Evolutionary conservation across 2,797 vertebrate species (phyloP).

Genomic region (Scleropages formosus): DNA sequence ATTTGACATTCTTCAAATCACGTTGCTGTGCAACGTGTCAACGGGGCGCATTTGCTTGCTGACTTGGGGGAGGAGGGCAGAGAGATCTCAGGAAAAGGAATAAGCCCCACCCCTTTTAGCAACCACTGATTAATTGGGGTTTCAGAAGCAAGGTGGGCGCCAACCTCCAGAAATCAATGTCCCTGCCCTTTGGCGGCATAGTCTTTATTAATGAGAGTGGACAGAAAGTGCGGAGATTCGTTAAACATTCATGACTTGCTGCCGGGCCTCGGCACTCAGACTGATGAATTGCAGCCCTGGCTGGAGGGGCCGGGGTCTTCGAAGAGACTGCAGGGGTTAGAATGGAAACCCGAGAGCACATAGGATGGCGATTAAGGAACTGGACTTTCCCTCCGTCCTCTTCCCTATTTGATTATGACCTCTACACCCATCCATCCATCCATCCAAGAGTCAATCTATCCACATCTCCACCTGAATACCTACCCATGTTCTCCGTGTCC

Average conservation of each 20-base stretch:
- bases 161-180: conserved; percentile 17
- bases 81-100: not conserved
- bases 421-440: too few relatives aligned
- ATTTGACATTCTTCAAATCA: not conserved
- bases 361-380: too few relatives aligned
- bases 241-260: conserved; percentile 15
- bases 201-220: conserved; percentile 18
- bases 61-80: not conserved
- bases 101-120: not conserved
- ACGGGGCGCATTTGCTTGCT: not conserved
- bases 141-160: not conserved
- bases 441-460: too few relatives aligned
- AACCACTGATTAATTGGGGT: not conserved
- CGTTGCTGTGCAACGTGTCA: not conserved
- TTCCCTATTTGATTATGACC: too few relatives aligned
- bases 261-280: too few relatives aligned
- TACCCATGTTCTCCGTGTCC: too few relatives aligned
- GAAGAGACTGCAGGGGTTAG: too few relatives aligned
- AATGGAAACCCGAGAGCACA: too few relatives aligned
- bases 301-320: too few relatives aligned
- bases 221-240: not conserved
- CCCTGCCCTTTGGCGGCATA: not conserved
- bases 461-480: too few relatives aligned
- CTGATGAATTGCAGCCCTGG: not conserved
- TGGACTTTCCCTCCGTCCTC: too few relatives aligned